A percentile compares a stretch with the other conserved stretches of the same genome.
phyloP scores from a whole-genome alignment of 2,888 invertebrate genomes.

The Chloroclysta siterata region DNA sequence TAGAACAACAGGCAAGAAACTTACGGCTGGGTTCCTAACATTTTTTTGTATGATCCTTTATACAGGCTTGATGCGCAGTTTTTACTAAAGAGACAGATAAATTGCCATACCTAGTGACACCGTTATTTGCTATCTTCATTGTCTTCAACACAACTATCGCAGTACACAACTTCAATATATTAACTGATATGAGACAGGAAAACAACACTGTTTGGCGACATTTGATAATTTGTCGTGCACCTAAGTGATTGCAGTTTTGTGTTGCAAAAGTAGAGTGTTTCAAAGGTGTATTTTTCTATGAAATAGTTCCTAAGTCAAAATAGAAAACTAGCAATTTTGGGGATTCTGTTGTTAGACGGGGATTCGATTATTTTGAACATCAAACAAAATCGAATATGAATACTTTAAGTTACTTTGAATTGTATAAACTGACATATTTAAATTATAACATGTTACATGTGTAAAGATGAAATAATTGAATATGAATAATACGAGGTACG shows the following conservation, averaged over 20 bases:
- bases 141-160: slow-evolving; percentile 1
- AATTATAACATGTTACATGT: too few relatives aligned
- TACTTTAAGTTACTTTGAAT: too few relatives aligned
- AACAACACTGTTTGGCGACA: slow-evolving; percentile 6
- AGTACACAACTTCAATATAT: slow-evolving; percentile 1
- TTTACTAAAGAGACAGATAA: slow-evolving; percentile 4
- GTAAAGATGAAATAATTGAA: too few relatives aligned
- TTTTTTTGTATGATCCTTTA: too few relatives aligned
- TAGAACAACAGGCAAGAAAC: too few relatives aligned
- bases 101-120: slow-evolving; percentile 28
- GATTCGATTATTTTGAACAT: too few relatives aligned
- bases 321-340: background rate
- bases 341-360: too few relatives aligned
- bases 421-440: too few relatives aligned
- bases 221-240: background rate
- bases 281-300: background rate
- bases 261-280: background rate
- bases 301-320: background rate
- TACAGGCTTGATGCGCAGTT: slow-evolving; percentile 1
- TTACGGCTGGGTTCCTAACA: too few relatives aligned
- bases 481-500: too few relatives aligned
- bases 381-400: too few relatives aligned
- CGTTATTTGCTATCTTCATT: slow-evolving; percentile 21
- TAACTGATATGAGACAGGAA: slow-evolving; percentile 20
- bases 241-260: background rate